Percentiles rank a stretch among this genome's conserved stretches.
Evolutionary conservation across 2,113 vertebrate genomes (phyloP).

Genomic region (Nibea albiflora): DNA sequence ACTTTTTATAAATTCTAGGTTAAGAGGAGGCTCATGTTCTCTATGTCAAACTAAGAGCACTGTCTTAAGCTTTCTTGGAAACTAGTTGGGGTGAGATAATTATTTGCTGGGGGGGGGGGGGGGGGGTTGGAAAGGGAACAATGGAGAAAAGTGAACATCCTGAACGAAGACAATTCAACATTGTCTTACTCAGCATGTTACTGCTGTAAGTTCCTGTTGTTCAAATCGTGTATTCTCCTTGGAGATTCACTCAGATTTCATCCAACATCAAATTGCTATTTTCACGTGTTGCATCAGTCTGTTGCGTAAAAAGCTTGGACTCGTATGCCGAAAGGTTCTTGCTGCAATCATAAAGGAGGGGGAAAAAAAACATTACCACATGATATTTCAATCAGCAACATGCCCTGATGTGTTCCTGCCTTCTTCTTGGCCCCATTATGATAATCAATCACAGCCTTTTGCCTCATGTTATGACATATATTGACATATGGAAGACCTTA

Average conservation of each 20-base stretch:
- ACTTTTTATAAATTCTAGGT: background rate
- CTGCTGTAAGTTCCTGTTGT: conserved; percentile 5
- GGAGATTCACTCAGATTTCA: background rate
- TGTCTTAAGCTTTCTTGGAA: background rate
- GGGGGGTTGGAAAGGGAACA: conserved; percentile 21
- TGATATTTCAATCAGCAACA: conserved; percentile 55
- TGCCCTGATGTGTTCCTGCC: conserved; percentile 54
- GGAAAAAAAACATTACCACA: conserved; percentile 40
- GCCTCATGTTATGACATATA: conserved; percentile 35
- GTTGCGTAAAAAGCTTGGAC: conserved; percentile 15
- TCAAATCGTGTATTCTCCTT: background rate
- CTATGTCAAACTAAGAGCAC: background rate
- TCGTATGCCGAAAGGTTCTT: conserved; percentile 1
- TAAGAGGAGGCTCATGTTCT: background rate
- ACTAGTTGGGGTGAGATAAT: background rate
- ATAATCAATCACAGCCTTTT: conserved; percentile 60
- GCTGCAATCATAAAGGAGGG: conserved; percentile 22
- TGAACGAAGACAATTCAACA: conserved; percentile 27
- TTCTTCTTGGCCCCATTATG: conserved; percentile 44
- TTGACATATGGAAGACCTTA: conserved; percentile 48
- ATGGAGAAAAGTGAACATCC: conserved; percentile 10
- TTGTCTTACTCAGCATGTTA: conserved; percentile 4
- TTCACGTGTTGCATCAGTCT: conserved; percentile 36
- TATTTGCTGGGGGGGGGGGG: background rate
- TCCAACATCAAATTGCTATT: conserved; percentile 6